phyloP scores from a whole-genome alignment of 2,797 vertebrate genomes.

The Mus minutoides region DNA sequence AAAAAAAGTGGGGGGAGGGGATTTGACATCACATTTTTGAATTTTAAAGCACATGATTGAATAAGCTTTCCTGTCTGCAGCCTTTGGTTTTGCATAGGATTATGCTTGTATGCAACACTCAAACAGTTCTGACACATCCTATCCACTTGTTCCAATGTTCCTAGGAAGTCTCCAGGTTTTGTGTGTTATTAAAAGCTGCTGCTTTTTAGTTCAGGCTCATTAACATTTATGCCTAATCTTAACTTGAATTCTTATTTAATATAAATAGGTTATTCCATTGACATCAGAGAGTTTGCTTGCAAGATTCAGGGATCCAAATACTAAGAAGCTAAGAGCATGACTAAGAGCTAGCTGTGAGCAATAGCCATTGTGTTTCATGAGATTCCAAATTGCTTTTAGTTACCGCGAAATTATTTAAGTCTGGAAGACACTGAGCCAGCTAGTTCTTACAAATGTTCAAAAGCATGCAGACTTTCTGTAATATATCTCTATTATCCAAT shows the following conservation, averaged over 20 bases:
- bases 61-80: conserved; percentile 29
- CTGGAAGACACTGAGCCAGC: neutral
- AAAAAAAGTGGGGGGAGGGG: too few relatives aligned
- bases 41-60: conserved; percentile 8
- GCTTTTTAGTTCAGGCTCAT: conserved; percentile 16
- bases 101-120: conserved; percentile 2
- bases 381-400: neutral
- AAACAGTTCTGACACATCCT: conserved; percentile 15
- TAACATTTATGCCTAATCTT: conserved; percentile 4
- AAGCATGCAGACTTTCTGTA: neutral
- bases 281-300: conserved; percentile 42
- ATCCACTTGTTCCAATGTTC: conserved; percentile 29
- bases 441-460: conserved; percentile 43
- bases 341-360: conserved; percentile 5
- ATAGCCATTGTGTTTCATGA: neutral
- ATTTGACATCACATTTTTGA: conserved; percentile 33
- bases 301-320: conserved; percentile 15
- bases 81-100: conserved; percentile 18
- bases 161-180: neutral
- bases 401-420: conserved; percentile 12
- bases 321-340: neutral
- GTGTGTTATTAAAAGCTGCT: conserved; percentile 27
- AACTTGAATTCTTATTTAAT: conserved; percentile 55
- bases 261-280: conserved; percentile 50
- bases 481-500: conserved; percentile 20